Conservation (phyloP, 2,888 invertebrate genomes). For the Pollenia amentaria region DNA sequence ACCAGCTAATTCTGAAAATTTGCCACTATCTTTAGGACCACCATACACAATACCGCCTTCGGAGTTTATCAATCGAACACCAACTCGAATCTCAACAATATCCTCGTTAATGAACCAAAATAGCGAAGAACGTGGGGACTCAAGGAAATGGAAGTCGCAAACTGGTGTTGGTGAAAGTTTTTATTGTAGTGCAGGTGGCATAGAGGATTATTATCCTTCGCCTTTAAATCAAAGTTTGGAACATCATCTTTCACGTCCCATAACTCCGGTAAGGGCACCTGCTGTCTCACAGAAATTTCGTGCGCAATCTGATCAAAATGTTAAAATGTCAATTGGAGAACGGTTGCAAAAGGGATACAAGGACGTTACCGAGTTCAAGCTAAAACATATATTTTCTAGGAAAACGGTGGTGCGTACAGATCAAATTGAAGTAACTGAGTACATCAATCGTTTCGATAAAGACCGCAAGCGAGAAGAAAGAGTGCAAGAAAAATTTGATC, state of each 20-base stretch:
- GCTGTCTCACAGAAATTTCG: conserved; percentile 16
- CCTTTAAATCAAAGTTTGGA: conserved; percentile 58
- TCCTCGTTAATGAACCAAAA: conserved; percentile 81
- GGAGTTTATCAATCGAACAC: conserved; percentile 82
- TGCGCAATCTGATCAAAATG: conserved; percentile 51
- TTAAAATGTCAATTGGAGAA: conserved; percentile 78
- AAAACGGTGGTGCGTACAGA: conserved; percentile 81
- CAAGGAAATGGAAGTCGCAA: conserved; percentile 48
- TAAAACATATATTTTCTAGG: conserved; percentile 82
- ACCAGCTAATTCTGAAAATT: conserved; percentile 30
- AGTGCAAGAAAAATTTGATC: conserved; percentile 78
- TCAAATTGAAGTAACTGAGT: conserved; percentile 81
- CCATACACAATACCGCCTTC: conserved; percentile 73
- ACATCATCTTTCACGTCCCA: conserved; percentile 75
- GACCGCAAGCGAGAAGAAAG: conserved; percentile 77
- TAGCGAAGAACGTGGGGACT: conserved; percentile 48
- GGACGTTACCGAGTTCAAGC: conserved; percentile 81
- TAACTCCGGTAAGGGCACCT: conserved; percentile 75
- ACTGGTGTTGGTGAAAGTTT: conserved; percentile 68
- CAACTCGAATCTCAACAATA: conserved; percentile 82
- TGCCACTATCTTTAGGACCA: conserved; percentile 27
- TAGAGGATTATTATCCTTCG: conserved; percentile 81
- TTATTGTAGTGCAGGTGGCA: conserved; percentile 80
- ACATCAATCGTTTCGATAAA: conserved; percentile 80
- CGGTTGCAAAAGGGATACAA: conserved; percentile 82